Percentiles rank a stretch among this genome's conserved stretches.
These are phyloP conservation scores for Neodiprion virginianus DNA, from an alignment of 1,140 invertebrate genomes.

Conservation along the genomic window DNA sequence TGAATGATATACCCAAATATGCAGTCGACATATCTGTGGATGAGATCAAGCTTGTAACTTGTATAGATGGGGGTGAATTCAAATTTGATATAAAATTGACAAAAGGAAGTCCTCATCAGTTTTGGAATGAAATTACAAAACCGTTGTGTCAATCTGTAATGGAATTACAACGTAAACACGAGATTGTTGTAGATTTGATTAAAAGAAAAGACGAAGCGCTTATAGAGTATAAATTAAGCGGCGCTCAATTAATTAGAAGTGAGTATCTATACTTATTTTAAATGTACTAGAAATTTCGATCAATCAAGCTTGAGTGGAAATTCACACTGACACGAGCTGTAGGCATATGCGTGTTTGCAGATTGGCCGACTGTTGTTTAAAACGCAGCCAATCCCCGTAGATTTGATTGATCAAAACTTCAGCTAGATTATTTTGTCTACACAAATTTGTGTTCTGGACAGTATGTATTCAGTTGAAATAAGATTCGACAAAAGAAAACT, in stretches of 20 bases:
- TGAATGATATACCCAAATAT: conserved; percentile 38
- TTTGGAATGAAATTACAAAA: conserved; percentile 43
- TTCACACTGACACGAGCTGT: neutral
- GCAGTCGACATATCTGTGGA: conserved; percentile 25
- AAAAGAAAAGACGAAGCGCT: conserved; percentile 53
- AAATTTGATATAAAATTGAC: conserved; percentile 45
- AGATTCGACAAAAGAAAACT: too few relatives aligned
- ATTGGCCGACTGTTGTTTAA: too few relatives aligned
- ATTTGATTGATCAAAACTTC: too few relatives aligned
- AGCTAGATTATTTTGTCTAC: too few relatives aligned
- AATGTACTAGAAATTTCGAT: conserved; percentile 9
- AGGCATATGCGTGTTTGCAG: neutral
- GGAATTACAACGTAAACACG: conserved; percentile 37
- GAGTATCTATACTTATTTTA: neutral
- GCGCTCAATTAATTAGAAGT: conserved; percentile 49
- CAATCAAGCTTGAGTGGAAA: neutral
- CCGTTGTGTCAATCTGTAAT: conserved; percentile 39
- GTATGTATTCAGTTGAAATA: too few relatives aligned
- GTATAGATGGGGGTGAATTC: conserved; percentile 40
- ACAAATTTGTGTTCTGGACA: too few relatives aligned
- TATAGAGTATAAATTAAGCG: conserved; percentile 51
- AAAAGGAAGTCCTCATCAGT: conserved; percentile 37
- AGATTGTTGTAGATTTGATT: conserved; percentile 41
- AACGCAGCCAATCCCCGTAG: too few relatives aligned
- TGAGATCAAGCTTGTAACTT: conserved; percentile 37